Evolutionary conservation across 2,113 vertebrate species (phyloP), one percentile per base, ranked within the genome.

Genomic region (Caloenas nicobarica): DNA sequence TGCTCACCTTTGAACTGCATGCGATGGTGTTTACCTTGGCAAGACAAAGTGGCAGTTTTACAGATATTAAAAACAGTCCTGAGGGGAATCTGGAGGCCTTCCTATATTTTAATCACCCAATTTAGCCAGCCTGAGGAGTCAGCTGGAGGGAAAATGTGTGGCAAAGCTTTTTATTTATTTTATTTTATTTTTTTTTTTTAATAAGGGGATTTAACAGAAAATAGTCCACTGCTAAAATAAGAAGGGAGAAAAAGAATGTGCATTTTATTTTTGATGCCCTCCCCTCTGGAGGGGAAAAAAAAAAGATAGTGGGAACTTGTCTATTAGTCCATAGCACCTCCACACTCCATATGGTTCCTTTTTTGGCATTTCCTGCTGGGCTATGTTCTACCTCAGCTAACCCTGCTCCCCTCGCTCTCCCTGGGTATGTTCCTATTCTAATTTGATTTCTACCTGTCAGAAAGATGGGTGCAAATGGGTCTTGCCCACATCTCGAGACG

Each of bases 61-160:
- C 99, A 99, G 99, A 99, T 99, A 99, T 99, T 99, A 99, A 99
- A 99, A 99, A 99, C 98, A 99, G 98, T 98, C 98, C 98, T 98
- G 94, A 97, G 97, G 97, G 97, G 98, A 98, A 98, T 98, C 96
- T 97, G 96, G 97, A 97, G 96, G 97, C 98, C 95, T 97, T 98
- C 97, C 95, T 96, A 96, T 97, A 91, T 97, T 97, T 97, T 98
- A 97, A 97, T 96, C 96, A 96, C 97, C 95, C 84, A 97, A 97
- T 98, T 98, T 97, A 97, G 91, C 93, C 93, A 90, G 82, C 89
- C 79, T 10, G 89, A 96, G 79, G 94, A 96, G 82, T 80, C 1
- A 9, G 91, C 92, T 95, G 77, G 89, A 93, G 91, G 81, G 94
- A 95, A 96, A 96, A 93, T 0, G 60, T 80, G 91, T 93, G 92